A percentile compares a stretch with the other conserved stretches of the same genome.
These are phyloP conservation scores for Stichodactyla mertensii DNA, from an alignment of 64 coral and sea anemone genomes.

Conservation along the genomic window DNA sequence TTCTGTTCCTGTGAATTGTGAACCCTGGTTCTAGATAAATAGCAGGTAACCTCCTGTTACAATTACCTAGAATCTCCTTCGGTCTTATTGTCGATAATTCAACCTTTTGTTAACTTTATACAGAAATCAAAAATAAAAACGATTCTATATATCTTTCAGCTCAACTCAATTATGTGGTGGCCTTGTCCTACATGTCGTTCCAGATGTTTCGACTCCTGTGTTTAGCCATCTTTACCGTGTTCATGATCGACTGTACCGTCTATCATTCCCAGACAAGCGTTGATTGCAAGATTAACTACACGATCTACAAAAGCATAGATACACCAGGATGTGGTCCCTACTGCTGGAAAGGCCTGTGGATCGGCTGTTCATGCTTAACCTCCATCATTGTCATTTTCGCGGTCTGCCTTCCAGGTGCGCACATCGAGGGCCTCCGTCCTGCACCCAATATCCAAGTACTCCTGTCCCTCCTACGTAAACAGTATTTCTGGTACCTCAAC, in stretches of 20 bases:
- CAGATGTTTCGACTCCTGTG: slow-evolving; percentile 54
- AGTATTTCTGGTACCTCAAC: slow-evolving; percentile 66
- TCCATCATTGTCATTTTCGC: slow-evolving; percentile 24
- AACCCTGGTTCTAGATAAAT: too few relatives aligned
- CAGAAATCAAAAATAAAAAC: not conserved
- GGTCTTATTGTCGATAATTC: too few relatives aligned
- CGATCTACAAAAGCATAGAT: slow-evolving; percentile 27
- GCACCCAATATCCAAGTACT: not conserved
- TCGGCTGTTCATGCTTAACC: slow-evolving; percentile 42
- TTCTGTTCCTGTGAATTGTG: too few relatives aligned
- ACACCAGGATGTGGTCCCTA: slow-evolving; percentile 38
- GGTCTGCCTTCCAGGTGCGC: not conserved
- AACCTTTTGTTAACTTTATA: too few relatives aligned
- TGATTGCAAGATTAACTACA: slow-evolving; percentile 47
- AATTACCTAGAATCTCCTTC: too few relatives aligned
- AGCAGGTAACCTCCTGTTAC: too few relatives aligned
- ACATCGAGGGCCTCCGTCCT: not conserved
- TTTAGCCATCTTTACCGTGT: slow-evolving; percentile 54
- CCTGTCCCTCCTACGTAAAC: slow-evolving; percentile 22
- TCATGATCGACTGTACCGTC: slow-evolving; percentile 59
- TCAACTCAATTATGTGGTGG: not conserved
- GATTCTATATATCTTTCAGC: not conserved
- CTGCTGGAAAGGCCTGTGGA: slow-evolving; percentile 65
- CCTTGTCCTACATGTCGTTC: not conserved
- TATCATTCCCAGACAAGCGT: slow-evolving; percentile 53